Base-by-base conservation (phyloP, 2,797 vertebrate genomes). In the Neoniphon sammara region DNA sequence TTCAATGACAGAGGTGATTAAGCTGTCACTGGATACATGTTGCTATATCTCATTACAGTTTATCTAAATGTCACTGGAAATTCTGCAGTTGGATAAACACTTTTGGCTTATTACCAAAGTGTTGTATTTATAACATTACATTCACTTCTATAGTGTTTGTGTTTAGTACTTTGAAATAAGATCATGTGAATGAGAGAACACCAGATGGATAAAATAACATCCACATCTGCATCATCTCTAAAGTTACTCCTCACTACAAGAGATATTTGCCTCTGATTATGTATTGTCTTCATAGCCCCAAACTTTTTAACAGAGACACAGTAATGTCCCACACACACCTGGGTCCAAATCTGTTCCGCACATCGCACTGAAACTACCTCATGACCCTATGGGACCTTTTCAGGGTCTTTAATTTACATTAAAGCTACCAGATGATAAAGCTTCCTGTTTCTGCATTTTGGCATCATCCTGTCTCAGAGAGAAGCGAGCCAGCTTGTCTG, bases 1-100 rank as follows among this genome's bases (percentile, higher is more conserved):
- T 82, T 84, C 70, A 83, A 34, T 85, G 82, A 80, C 82, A 88
- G 56, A 39, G 76, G 52, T 82, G 62, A 82, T 86, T 84, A 88
- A 85, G 70, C 36, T 61, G 71, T 56, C 64, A 63, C 70, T 61
- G 56, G 27, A 76, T 8, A 81, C 56, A 57, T 31, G 14, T 49
- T 67, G 49, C 9, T 53, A 49, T 17, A 27, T 52, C 78, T 60
- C 3, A 64, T 57, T 17, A 58, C 14, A 42, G 17, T 17, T 39
- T 14, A 30, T 27, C 17, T 31, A 17, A 55, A 61, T 9, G 1
- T 34, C 31, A 21, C 30, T 60, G 3, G 5, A 44, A 58, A 31
- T 30, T 9, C 52, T 39, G 0, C 15, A 60, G 49, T 66, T 23
- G 20, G 18, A 6, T 27, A 1, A 30, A 23, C 21, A 20, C 54